Percentiles rank a stretch among this genome's conserved stretches.
These are phyloP conservation scores for Cheilosia soror DNA, from an alignment of 2,888 invertebrate genomes.

Conservation along the genomic window DNA sequence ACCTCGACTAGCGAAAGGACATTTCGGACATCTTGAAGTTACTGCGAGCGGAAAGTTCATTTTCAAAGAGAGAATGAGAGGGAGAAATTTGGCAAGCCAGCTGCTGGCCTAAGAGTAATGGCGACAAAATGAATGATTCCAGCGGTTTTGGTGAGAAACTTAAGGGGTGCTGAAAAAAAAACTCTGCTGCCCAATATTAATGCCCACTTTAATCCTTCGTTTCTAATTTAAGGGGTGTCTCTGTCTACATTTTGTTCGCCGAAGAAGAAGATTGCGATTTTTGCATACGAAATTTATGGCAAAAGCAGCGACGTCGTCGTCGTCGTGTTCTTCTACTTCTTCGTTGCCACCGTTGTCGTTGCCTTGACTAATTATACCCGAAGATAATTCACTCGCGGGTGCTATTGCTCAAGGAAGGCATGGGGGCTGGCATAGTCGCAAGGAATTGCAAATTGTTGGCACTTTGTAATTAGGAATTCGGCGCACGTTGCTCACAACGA, in stretches of 20 bases:
- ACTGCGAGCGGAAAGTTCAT: slow-evolving; percentile 27
- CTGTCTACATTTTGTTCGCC: slow-evolving; percentile 9
- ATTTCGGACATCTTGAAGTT: slow-evolving; percentile 53
- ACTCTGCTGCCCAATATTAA: slow-evolving; percentile 67
- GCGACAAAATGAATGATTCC: slow-evolving; percentile 73
- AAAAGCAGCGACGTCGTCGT: slow-evolving; percentile 34
- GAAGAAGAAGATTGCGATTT: slow-evolving; percentile 41
- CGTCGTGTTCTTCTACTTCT: slow-evolving; percentile 6
- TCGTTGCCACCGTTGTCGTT: slow-evolving; percentile 42
- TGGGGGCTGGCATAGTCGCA: slow-evolving; percentile 38
- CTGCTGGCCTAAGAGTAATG: slow-evolving; percentile 65
- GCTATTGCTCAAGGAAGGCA: slow-evolving; percentile 46
- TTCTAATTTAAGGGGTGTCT: slow-evolving; percentile 74
- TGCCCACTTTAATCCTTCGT: slow-evolving; percentile 72
- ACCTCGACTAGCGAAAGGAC: slow-evolving; percentile 9
- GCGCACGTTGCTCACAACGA: slow-evolving; percentile 78
- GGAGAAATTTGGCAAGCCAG: slow-evolving; percentile 47
- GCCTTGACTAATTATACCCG: slow-evolving; percentile 75
- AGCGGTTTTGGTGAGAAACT: slow-evolving; percentile 50
- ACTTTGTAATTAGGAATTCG: slow-evolving; percentile 74
- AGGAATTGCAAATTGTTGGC: slow-evolving; percentile 75
- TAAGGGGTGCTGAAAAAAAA: slow-evolving; percentile 49
- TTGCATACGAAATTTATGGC: slow-evolving; percentile 73
- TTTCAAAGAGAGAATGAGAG: too few species aligned
- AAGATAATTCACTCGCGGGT: slow-evolving; percentile 75